These are phyloP conservation scores for Piezodorus guildinii DNA, from an alignment of 1,140 invertebrate species.

Conservation along the genomic window DNA sequence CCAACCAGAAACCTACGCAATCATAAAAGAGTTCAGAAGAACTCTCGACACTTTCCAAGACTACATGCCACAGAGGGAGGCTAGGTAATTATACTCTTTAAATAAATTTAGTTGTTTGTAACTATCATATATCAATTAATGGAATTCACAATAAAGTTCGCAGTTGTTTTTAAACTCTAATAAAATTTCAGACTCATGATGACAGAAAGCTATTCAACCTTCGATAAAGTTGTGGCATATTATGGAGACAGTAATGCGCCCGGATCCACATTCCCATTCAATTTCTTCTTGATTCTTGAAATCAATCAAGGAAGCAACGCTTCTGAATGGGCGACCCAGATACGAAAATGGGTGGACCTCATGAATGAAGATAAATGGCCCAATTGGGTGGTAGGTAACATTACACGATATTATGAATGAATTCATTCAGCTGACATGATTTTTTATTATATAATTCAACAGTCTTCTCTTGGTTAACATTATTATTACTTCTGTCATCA, in stretches of 20 bases:
- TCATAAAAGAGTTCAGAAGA: too few species aligned
- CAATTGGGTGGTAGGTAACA: conserved; percentile 21
- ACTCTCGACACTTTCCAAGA: neutral
- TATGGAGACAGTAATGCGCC: conserved; percentile 32
- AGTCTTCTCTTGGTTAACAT: too few species aligned
- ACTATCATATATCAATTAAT: too few species aligned
- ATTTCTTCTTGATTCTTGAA: conserved; percentile 24
- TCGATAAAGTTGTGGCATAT: conserved; percentile 32
- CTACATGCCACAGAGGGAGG: neutral
- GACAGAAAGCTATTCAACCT: conserved; percentile 32
- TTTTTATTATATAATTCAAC: too few species aligned
- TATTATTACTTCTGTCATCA: too few species aligned
- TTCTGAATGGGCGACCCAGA: neutral
- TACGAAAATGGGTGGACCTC: neutral
- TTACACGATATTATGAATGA: too few species aligned
- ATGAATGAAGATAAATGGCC: conserved; percentile 8
- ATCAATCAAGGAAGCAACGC: neutral
- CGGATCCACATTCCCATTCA: conserved; percentile 37
- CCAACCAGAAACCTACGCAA: too few species aligned
- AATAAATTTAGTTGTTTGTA: too few species aligned
- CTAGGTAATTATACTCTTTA: neutral
- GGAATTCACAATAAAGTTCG: too few species aligned
- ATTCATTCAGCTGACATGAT: too few species aligned
- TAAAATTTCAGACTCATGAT: conserved; percentile 33
- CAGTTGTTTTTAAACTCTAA: too few species aligned